Evolutionary conservation across 2,113 vertebrate species (phyloP), one percentile per base, ranked within the genome.

Genomic region (Xenus cinereus): DNA sequence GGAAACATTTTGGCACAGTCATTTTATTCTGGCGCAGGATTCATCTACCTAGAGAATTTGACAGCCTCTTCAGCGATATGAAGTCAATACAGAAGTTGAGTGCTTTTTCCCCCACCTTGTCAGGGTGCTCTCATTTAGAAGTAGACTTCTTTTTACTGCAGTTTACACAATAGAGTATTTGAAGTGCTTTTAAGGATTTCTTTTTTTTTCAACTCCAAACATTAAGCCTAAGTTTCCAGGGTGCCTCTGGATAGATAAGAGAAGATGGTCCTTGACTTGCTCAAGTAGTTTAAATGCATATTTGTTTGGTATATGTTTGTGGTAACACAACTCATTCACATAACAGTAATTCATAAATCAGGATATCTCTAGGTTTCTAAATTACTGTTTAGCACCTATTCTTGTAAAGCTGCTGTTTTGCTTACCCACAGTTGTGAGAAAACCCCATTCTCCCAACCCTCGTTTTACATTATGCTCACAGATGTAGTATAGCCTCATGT

Each of bases 401-500:
- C 54, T 54, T 85, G 46, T 80, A 82, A 84, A 92, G 56, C 20
- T 76, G 30, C 32, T 17, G 6, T 77, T 94, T 68, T 84, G 21
- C 48, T 90, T 72, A 45, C 45, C 39, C 51, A 45, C 46, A 59
- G 30, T 48, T 91, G 39, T 75, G 66, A 88, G 84, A 87, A 91
- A 94, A 57, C 5, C 12, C 18, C 23, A 1, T 89, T 80, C 53
- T 60, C 46, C 45, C 28, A 73, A 60, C 8, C 39, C 17, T 35
- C 64, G 33, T 79, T 87, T 91, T 64, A 79, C 45, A 37, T 92
- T 60, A 53, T 53, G 30, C 46, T 92, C 64, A 72, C 53, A 87
- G 74, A 83, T 84, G 79, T 48, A 89, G 45, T n/a, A 87, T 78
- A 95, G 91, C 69, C 67, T 91, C 45, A 68, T 90, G 81, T 67